phyloP scores from a whole-genome alignment of 2,113 vertebrate genomes.

The Perccottus glenii region DNA sequence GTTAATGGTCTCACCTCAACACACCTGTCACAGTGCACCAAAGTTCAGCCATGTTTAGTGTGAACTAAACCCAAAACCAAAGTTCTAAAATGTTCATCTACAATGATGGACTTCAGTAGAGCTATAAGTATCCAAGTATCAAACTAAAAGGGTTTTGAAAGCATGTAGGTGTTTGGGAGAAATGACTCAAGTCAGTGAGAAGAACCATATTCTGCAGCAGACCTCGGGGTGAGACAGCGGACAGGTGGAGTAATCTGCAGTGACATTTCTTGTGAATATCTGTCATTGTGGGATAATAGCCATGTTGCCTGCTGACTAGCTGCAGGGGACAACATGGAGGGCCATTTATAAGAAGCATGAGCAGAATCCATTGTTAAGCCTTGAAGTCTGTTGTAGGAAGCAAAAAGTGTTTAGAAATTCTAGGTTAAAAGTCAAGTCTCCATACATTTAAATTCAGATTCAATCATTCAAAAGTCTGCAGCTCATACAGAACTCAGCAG shows the following conservation, averaged over 20 bases:
- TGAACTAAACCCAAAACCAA: no score
- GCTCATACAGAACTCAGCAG: no score
- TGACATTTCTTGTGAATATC: slow-evolving; percentile 33
- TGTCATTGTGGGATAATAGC: slow-evolving; percentile 19
- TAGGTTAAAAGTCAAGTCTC: no score
- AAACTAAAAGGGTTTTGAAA: not conserved
- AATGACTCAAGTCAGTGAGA: slow-evolving; percentile 9
- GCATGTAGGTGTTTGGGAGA: not conserved
- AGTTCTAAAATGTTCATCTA: not conserved
- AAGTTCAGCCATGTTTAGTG: no score
- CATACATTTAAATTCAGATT: no score
- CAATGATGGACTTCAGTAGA: not conserved
- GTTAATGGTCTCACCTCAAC: no score
- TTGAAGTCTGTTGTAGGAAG: no score
- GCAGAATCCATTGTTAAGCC: slow-evolving; percentile 20
- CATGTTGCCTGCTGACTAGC: slow-evolving; percentile 18
- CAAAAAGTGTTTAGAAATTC: no score
- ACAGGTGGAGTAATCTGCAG: slow-evolving; percentile 22
- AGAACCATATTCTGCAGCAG: slow-evolving; percentile 5
- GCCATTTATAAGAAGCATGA: slow-evolving; percentile 22
- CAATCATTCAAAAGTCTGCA: no score
- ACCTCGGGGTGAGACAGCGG: slow-evolving; percentile 2
- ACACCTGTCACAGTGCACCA: no score
- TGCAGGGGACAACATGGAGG: slow-evolving; percentile 21
- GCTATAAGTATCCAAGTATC: no score